Evolutionary conservation across 1,140 invertebrate genomes (phyloP), one percentile per base, ranked within the genome.

Genomic region (Drosophila nigromelanica): DNA sequence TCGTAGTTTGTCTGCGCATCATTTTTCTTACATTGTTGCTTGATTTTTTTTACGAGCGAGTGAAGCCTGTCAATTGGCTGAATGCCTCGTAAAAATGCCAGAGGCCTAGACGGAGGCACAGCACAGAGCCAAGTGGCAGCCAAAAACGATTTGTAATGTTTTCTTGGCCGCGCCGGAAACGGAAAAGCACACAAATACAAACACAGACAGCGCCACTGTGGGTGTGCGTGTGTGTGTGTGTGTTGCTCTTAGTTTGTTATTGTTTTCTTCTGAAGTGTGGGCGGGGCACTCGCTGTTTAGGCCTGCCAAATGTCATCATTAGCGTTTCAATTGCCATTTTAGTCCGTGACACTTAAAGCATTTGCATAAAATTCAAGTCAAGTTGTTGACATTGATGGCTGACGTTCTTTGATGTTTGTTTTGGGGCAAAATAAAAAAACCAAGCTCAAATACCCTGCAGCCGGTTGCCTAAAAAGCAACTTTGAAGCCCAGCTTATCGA

Each of bases 41-140:
- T 83, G 80, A 83, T 83, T 85, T 80, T 75, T 78, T 87, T 89
- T 89, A 89, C 80, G 83, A 89, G 85, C 82, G 79, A 90, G 59
- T 89, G 87, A 90, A 90, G 79, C 87, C 87, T 90, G 87, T 90
- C 87, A 90, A 90, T 90, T 90, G 87, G 87, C 82, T 90, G 87
- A 90, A 90, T 90, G 87, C 87, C 87, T 90, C 82, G 81, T 85
- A 90, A 82, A 89, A 89, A 80, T 90, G 80, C 78, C 86, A 75
- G 74, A 83, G 83, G 83, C 80, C 80, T 80, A 83, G 74, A 72
- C 63, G 42, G 47, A 50, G 58, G 27, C 45, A 14, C 50, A 66
- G 60, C 15, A 4, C 24, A 59, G 15, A 14, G 39, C 37, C 35
- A 55, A 67, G 54, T 60, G 63, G 47, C 70, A 73, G 63, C 70